Conservation (phyloP, 1,140 invertebrate species). For the Rhagoletis pomonella region DNA sequence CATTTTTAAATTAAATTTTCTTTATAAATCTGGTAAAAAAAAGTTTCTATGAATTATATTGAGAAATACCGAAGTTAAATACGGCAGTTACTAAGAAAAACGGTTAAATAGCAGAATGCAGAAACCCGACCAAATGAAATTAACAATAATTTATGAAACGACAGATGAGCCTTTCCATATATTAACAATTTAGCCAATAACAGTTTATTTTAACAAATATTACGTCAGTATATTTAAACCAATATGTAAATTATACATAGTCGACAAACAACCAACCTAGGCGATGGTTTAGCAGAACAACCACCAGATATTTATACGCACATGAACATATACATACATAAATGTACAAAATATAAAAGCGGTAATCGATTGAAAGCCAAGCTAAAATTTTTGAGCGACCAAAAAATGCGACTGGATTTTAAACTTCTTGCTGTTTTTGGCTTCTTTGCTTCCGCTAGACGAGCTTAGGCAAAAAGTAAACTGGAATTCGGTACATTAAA, state of each 20-base stretch:
- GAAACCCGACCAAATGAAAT: too few relatives aligned
- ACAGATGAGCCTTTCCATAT: background rate
- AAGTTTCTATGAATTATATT: too few relatives aligned
- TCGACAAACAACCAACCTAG: background rate
- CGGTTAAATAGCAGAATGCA: too few relatives aligned
- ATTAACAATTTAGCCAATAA: constrained; percentile 27
- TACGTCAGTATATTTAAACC: constrained; percentile 32
- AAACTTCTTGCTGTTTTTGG: background rate
- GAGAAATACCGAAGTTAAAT: too few relatives aligned
- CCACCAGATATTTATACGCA: background rate
- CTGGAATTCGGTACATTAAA: background rate
- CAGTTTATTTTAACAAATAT: constrained; percentile 18
- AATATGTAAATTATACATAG: background rate
- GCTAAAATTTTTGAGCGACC: background rate
- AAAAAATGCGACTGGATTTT: background rate
- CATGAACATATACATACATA: background rate
- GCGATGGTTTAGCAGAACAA: background rate
- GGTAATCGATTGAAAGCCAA: background rate
- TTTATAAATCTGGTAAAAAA: too few relatives aligned
- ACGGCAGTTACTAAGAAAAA: too few relatives aligned
- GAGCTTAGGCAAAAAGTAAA: background rate
- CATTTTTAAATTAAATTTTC: too few relatives aligned
- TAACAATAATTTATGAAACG: background rate
- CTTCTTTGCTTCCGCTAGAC: background rate
- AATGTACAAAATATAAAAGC: background rate